These are phyloP conservation scores for Aurelia sp. DNA, from an alignment of 30 jellyfish, hydroid and myxozoan genomes.

Conservation along the genomic window DNA sequence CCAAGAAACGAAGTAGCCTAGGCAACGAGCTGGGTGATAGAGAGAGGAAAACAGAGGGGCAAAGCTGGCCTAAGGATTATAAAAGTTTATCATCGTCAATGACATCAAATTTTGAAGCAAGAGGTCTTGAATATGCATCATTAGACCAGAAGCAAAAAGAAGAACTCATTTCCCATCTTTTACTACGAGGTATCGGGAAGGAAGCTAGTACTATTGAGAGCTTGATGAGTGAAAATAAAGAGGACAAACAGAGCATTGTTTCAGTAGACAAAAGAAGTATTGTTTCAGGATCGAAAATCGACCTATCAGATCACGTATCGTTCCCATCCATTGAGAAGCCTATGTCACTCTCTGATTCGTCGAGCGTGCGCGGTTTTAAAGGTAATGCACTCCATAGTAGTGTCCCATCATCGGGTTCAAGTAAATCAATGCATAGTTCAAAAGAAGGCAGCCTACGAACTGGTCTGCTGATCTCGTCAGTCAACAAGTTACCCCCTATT, in stretches of 20 bases:
- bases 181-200: conserved; percentile 49
- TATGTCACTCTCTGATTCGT: conserved; percentile 21
- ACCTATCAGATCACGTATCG: conserved; percentile 48
- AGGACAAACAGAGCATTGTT: conserved; percentile 21
- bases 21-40: background rate
- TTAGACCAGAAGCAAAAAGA: conserved; percentile 38
- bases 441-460: conserved; percentile 26
- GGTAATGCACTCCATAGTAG: conserved; percentile 75
- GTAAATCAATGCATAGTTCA: conserved; percentile 47
- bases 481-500: conserved; percentile 59
- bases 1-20: too few relatives aligned
- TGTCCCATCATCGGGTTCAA: conserved; percentile 38
- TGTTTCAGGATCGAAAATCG: conserved; percentile 33
- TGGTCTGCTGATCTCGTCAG: conserved; percentile 55
- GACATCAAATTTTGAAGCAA: conserved; percentile 8
- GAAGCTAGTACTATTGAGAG: conserved; percentile 54
- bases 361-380: conserved; percentile 47
- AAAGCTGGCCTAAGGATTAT: background rate
- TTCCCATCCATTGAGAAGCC: conserved; percentile 38
- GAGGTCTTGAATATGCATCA: conserved; percentile 48
- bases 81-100: conserved; percentile 4
- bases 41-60: background rate
- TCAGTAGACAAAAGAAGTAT: conserved; percentile 19
- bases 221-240: conserved; percentile 34
- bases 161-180: conserved; percentile 42